Conservation (phyloP, 2,113 vertebrate species). For the Gadus macrocephalus region DNA sequence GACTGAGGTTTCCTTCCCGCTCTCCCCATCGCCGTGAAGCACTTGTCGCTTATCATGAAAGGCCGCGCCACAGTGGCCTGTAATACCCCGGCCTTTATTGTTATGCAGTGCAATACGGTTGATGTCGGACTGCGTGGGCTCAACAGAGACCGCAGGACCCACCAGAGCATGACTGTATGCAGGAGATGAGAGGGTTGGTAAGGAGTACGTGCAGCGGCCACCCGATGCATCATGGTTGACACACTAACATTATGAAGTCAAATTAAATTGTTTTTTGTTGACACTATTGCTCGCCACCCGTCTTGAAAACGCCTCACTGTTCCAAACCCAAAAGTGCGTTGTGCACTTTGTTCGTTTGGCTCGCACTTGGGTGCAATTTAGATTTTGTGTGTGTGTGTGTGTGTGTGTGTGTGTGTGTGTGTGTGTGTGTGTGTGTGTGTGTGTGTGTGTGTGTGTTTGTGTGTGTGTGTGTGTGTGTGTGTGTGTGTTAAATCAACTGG, state of each 20-base stretch:
- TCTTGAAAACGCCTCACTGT: conserved; percentile 52
- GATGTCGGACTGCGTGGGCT: conserved; percentile 47
- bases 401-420: background rate
- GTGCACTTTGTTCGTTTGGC: conserved; percentile 41
- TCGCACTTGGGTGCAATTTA: background rate
- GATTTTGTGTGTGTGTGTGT: conserved; percentile 1
- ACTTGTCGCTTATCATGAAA: too few relatives aligned
- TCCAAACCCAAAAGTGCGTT: conserved; percentile 47
- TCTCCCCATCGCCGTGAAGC: too few relatives aligned
- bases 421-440: conserved; percentile 12
- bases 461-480: conserved; percentile 21
- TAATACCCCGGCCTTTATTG: too few relatives aligned
- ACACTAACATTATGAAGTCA: conserved; percentile 47
- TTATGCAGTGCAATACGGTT: conserved; percentile 42
- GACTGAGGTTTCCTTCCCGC: too few relatives aligned
- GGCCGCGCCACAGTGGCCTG: background rate
- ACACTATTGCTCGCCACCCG: conserved; percentile 47
- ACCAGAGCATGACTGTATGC: conserved; percentile 50
- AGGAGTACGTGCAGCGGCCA: conserved; percentile 28
- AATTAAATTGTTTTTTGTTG: conserved; percentile 60
- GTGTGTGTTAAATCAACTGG: background rate
- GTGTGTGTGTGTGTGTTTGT: conserved; percentile 16
- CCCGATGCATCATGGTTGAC: conserved; percentile 28
- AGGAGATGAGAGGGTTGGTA: conserved; percentile 51
- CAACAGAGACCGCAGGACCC: conserved; percentile 42